Conservation (phyloP, 2,113 vertebrate genomes). For the Nothoprocta perdicaria region DNA sequence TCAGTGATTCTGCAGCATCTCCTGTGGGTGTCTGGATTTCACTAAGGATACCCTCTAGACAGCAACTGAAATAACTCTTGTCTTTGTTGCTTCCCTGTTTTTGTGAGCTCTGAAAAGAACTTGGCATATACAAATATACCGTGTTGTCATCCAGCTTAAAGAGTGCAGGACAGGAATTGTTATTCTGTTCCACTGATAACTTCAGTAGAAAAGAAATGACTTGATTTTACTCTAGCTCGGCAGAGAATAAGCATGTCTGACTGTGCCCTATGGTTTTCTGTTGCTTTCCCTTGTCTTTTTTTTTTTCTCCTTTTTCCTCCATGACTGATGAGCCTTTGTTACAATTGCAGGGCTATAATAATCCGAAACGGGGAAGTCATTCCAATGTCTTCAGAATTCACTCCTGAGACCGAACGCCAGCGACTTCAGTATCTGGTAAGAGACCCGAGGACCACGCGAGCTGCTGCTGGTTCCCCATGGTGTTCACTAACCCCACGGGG, state of each 20-base stretch:
- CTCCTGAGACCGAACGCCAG: conserved; percentile 94
- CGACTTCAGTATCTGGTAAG: conserved; percentile 97
- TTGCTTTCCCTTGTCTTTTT: background rate
- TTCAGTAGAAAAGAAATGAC: background rate
- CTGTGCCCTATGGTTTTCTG: background rate
- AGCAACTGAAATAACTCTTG: conserved; percentile 12
- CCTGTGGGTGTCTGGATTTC: conserved; percentile 25
- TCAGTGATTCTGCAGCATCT: conserved; percentile 10
- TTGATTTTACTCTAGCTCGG: background rate
- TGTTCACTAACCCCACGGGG: background rate
- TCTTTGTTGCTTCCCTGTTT: conserved; percentile 30
- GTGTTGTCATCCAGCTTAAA: conserved; percentile 24
- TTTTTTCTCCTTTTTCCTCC: background rate
- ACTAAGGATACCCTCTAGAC: conserved; percentile 13
- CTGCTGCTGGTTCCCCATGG: background rate
- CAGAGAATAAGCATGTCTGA: background rate
- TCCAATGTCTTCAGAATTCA: conserved; percentile 96
- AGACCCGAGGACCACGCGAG: background rate
- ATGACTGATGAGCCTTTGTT: conserved; percentile 32
- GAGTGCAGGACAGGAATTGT: background rate
- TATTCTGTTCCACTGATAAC: background rate
- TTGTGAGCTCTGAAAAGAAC: conserved; percentile 43
- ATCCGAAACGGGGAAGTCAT: conserved; percentile 90
- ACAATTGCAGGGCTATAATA: conserved; percentile 90
- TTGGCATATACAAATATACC: background rate